These are phyloP conservation scores for Plebejus anna DNA, from an alignment of 2,888 invertebrate genomes.

Conservation along the genomic window DNA sequence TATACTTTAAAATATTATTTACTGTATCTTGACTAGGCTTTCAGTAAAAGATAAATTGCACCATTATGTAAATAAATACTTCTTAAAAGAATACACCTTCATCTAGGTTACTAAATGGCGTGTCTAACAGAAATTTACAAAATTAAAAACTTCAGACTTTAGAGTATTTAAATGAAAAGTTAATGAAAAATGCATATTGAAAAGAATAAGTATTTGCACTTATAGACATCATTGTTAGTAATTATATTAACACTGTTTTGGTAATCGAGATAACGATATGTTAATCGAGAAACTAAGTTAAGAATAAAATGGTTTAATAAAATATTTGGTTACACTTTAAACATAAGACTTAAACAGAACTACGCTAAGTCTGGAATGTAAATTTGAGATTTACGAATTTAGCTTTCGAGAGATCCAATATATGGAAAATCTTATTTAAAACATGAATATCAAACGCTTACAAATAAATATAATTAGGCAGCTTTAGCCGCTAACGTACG, in stretches of 20 bases:
- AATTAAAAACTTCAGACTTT: not conserved
- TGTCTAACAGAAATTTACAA: not conserved
- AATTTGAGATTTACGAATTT: constrained; percentile 62
- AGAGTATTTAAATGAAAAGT: not conserved
- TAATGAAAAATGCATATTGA: not conserved
- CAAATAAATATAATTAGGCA: constrained; percentile 49
- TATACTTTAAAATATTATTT: not conserved
- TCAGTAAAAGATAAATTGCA: constrained; percentile 3
- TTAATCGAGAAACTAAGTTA: constrained; percentile 3
- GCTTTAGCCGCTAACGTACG: constrained; percentile 57
- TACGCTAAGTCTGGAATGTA: constrained; percentile 62
- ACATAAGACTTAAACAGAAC: constrained; percentile 12
- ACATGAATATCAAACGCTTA: constrained; percentile 39
- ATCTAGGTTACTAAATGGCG: constrained; percentile 4
- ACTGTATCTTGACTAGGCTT: constrained; percentile 21
- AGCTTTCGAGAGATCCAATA: constrained; percentile 62
- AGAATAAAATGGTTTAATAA: constrained; percentile 13
- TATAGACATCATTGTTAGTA: constrained; percentile 2
- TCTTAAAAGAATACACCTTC: not conserved
- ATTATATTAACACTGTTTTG: constrained; percentile 8
- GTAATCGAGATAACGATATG: constrained; percentile 11
- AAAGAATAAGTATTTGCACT: not conserved
- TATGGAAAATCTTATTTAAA: constrained; percentile 32
- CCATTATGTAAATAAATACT: constrained; percentile 4
- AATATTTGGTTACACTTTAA: constrained; percentile 10